Percentiles rank a stretch among this genome's conserved stretches.
Evolutionary conservation across 2,113 vertebrate genomes (phyloP).

Genomic region (Dicerorhinus sumatrensis): DNA sequence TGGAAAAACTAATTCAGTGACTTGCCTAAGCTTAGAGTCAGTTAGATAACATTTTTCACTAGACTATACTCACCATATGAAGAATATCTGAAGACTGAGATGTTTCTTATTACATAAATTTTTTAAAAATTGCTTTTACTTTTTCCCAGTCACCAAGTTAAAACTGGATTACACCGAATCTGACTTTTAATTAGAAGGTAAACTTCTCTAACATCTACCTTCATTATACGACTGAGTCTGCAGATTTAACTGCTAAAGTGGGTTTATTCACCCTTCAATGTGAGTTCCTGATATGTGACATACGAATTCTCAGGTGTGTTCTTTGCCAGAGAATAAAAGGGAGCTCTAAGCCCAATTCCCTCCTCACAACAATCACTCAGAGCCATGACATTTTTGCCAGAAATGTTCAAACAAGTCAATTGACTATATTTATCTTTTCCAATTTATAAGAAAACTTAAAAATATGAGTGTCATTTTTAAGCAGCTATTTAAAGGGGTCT

Average conservation of each 20-base stretch:
- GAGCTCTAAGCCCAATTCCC: neutral
- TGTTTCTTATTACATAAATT: neutral
- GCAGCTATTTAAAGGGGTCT: neutral
- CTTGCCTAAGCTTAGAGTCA: neutral
- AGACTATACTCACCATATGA: neutral
- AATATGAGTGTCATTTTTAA: neutral
- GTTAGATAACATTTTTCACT: neutral
- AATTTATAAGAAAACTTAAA: neutral
- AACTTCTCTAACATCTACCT: neutral
- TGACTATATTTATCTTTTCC: neutral
- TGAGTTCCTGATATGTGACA: neutral
- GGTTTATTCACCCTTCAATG: neutral
- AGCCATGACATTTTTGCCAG: neutral
- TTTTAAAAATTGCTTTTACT: neutral
- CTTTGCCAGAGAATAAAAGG: neutral
- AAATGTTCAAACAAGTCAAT: neutral
- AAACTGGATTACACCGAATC: neutral
- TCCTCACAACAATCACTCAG: neutral
- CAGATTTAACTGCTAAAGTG: neutral
- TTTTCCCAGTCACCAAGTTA: neutral
- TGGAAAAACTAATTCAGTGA: neutral
- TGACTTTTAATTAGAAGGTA: neutral
- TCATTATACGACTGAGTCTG: neutral
- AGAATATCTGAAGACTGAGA: neutral
- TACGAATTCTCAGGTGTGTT: neutral